Conservation (phyloP, 2,113 vertebrate species). For the Benitochromis conjunctus region DNA sequence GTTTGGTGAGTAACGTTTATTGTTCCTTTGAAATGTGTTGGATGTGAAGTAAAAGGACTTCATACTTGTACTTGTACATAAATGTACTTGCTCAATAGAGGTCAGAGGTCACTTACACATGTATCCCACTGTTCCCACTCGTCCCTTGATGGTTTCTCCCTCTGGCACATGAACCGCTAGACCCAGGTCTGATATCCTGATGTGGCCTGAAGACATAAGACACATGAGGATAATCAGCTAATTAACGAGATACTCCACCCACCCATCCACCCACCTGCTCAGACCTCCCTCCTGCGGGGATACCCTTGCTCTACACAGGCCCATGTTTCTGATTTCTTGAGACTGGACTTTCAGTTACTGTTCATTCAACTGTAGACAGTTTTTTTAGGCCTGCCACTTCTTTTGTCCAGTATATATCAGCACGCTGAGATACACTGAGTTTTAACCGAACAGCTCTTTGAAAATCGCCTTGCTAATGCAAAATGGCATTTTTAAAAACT, state of each 20-base stretch:
- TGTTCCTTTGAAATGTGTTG: neutral
- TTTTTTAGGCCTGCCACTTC: neutral
- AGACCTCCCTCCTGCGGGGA: rapidly evolving
- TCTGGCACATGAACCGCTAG: constrained; percentile 90
- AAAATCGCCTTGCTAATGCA: neutral
- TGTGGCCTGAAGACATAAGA: constrained; percentile 80
- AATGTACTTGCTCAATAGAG: neutral
- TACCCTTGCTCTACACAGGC: neutral
- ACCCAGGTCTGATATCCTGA: constrained; percentile 95
- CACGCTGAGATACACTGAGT: neutral
- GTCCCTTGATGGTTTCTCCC: constrained; percentile 90
- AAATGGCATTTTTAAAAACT: neutral
- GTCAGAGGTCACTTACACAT: constrained; percentile 83
- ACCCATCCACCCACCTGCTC: neutral
- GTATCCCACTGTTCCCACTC: constrained; percentile 98
- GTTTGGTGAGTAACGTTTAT: neutral
- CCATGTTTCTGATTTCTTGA: neutral
- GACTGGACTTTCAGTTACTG: neutral
- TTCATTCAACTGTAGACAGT: neutral
- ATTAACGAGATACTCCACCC: rapidly evolving
- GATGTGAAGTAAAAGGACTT: neutral
- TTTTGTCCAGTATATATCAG: neutral
- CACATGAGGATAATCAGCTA: neutral
- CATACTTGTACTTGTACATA: neutral
- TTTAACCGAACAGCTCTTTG: neutral